A percentile compares a stretch with the other conserved stretches of the same genome.
Evolutionary conservation across 2,888 invertebrate genomes (phyloP).

Genomic region (Laothoe populi): DNA sequence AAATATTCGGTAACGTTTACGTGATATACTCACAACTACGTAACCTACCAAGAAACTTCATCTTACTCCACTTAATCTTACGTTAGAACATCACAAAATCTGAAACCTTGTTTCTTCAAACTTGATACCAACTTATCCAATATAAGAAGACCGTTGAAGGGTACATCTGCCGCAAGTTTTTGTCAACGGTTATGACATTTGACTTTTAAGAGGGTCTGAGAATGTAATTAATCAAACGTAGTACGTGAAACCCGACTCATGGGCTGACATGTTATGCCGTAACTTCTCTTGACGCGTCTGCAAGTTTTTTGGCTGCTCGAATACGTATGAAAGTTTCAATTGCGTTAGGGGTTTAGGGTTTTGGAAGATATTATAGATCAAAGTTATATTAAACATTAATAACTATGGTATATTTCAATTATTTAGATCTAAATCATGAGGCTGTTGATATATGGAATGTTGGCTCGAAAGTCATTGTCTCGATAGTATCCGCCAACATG

Average conservation of each 20-base stretch:
- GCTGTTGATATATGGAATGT: too few relatives aligned
- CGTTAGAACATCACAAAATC: not conserved
- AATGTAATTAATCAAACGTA: constrained; percentile 70
- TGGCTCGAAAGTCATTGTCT: too few relatives aligned
- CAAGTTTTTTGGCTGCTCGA: constrained; percentile 34
- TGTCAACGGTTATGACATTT: constrained; percentile 64
- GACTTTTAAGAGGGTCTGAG: constrained; percentile 66
- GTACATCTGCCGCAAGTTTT: constrained; percentile 51
- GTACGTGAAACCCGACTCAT: constrained; percentile 49
- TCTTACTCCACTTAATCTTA: not conserved
- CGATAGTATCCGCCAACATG: too few relatives aligned
- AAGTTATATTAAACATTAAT: too few relatives aligned
- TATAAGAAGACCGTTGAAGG: constrained; percentile 10
- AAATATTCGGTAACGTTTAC: too few relatives aligned
- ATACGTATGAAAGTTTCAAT: not conserved
- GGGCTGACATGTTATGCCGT: constrained; percentile 44
- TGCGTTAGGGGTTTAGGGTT: not conserved
- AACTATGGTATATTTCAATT: too few relatives aligned
- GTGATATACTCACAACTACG: too few relatives aligned
- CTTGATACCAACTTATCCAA: constrained; percentile 15
- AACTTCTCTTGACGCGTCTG: constrained; percentile 48
- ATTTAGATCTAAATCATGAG: too few relatives aligned
- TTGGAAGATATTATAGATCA: not conserved
- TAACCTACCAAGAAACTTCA: not conserved
- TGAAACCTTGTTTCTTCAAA: not conserved